phyloP scores from a whole-genome alignment of 2,888 invertebrate genomes.

The Abrostola tripartita region DNA sequence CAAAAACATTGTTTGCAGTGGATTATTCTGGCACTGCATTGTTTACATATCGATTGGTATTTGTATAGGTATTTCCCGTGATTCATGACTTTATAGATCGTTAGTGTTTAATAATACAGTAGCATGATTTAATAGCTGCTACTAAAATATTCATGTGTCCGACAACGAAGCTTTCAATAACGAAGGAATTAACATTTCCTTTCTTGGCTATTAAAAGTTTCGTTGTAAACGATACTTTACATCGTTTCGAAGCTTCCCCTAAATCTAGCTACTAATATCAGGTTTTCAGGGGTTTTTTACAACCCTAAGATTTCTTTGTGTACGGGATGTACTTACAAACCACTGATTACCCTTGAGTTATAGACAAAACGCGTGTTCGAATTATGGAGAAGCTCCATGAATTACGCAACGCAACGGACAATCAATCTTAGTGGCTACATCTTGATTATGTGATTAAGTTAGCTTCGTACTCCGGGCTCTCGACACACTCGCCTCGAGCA shows the following conservation, averaged over 20 bases:
- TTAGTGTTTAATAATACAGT: background rate
- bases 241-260: conserved; percentile 11
- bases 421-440: conserved; percentile 73
- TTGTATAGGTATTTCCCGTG: background rate
- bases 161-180: background rate
- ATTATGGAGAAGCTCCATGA: conserved; percentile 62
- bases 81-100: conserved; percentile 1
- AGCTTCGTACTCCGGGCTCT: conserved; percentile 56
- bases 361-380: conserved; percentile 45
- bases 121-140: background rate
- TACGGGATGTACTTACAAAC: conserved; percentile 6
- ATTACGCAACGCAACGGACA: conserved; percentile 69
- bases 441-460: conserved; percentile 82
- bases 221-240: background rate
- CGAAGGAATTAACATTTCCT: background rate
- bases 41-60: background rate
- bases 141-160: background rate
- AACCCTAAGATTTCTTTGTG: background rate
- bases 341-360: conserved; percentile 43
- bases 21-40: background rate
- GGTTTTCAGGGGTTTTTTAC: background rate
- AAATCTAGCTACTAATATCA: background rate
- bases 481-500: conserved; percentile 45
- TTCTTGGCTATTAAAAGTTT: too few species aligned
- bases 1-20: background rate